Evolutionary conservation across 92 coral and sea anemone genomes (phyloP), one percentile per base, ranked within the genome.

Genomic region (Epizoanthus scotinus): DNA sequence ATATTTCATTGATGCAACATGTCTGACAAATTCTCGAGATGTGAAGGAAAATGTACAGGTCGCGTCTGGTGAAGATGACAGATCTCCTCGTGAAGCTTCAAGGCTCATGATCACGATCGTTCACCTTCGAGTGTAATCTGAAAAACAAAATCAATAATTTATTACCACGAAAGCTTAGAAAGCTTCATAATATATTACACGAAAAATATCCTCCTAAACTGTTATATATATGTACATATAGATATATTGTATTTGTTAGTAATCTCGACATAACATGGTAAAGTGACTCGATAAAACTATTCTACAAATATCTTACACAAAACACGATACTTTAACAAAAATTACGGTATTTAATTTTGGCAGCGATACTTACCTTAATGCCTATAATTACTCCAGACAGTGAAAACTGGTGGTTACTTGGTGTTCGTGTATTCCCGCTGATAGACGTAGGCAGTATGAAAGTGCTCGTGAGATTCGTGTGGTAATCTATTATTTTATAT

Each of bases 1-100:
- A 8, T 89, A 61, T 36, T 81, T 82, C 22, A 85, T 75, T 34
- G 81, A 75, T 60, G 81, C 38, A 19, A 75, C 81, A 14, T 75
- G 81, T 22, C 68, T 75, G 20, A 59, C 68, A 75, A 75, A 75
- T 29, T 75, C 67, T 55, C 81, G 38, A 17, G 81, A 58, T 5
- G 55, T 75, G 26, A 75, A 58, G 61, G 81, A 75, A 63, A 75
- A 75, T 19, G 81, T 57, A 34, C 81, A 75, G 29, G 54, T 40
- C 0, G 68, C 18, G 22, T 58, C 81, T n/a, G 81, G 27, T 53
- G 79, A 31, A 25, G 79, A 55, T 20, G 79, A 31, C 22, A 75
- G 40, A 19, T 6, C 40, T 22, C 81, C 81, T 75, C 81, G 21
- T 34, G 81, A 58, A 22, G 22, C 24, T 60, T 75, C 34, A 22